Percentiles rank a stretch among this genome's conserved stretches.
Conservation (phyloP, 2,797 vertebrate species). For the Tadarida brasiliensis region DNA sequence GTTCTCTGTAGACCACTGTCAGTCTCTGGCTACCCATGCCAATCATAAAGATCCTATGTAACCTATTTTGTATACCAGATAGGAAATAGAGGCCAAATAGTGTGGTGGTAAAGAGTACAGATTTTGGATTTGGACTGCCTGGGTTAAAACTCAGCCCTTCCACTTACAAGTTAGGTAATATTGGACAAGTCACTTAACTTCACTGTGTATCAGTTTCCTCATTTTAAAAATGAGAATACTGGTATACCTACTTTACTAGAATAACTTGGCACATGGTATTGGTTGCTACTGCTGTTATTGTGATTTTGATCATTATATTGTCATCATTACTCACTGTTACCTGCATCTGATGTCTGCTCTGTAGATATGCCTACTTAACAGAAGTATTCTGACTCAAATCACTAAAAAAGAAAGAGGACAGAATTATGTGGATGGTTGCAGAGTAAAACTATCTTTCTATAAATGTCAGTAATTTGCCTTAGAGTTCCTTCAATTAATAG, state of each 20-base stretch:
- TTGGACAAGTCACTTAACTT: neutral
- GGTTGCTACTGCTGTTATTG: neutral
- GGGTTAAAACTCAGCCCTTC: neutral
- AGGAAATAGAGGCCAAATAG: neutral
- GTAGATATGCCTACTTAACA: neutral
- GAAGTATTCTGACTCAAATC: neutral
- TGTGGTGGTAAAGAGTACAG: neutral
- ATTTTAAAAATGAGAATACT: slow-evolving; percentile 7
- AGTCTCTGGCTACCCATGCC: neutral
- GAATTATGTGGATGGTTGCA: neutral
- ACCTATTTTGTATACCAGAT: neutral
- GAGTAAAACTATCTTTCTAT: neutral
- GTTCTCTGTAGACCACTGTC: neutral
- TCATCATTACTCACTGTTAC: neutral
- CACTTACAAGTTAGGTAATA: neutral
- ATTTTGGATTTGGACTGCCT: neutral
- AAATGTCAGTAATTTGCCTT: slow-evolving; percentile 3
- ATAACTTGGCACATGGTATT: neutral
- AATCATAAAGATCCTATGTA: neutral
- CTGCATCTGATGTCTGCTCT: neutral
- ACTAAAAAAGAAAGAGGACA: neutral
- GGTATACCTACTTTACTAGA: neutral
- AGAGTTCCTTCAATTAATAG: slow-evolving; percentile 20
- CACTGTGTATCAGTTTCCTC: neutral
- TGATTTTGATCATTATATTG: neutral